Evolutionary conservation across 1,140 invertebrate genomes (phyloP), one percentile per base, ranked within the genome.

Genomic region (Helicoverpa armigera): DNA sequence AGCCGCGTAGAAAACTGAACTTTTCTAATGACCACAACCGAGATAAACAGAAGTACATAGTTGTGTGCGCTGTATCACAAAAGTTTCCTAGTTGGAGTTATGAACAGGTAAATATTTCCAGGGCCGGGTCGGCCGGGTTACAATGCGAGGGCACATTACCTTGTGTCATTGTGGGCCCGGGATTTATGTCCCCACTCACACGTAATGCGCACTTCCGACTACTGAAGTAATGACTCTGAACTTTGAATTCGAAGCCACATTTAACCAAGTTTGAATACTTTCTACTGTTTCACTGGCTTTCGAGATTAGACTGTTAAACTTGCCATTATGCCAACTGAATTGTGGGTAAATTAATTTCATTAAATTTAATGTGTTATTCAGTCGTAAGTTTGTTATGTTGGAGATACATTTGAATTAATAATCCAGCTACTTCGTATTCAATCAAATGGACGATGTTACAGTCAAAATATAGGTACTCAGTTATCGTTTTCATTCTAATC

Each of bases 181-280:
- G 61, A 82, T 76, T 82, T 82, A 82, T 75, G 77, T 69, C 70
- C 35, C 67, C 51, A 72, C 76, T 74, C 58, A 31, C 81, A 78
- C 69, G 67, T 58, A 65, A 61, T 78, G 29, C 73, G 67, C 53
- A 78, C 75, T 82, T 70, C 60, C 67, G 43, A 48, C 56, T 76
- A 50, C 58, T 43, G 23, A 51, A 63, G 58, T 76, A 61, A 63
- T 76, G 48, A 63, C 16, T 76, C 29, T 50, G 43, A 63, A 61
- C 56, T 76, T 76, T 63, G 70, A 73, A 73, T 76, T 63, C 50
- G 56, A 63, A 76, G 58, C 43, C 18, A 63, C 73, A 63, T 61
- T 63, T 53, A 76, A 51, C n/a, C 9, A 31, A 76, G 56, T 61
- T 76, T 76, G 50, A 76, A 72, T 29, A 50, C 18, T 51, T 58